Base-by-base conservation (phyloP, 2,888 invertebrate species). In the Xestia ashworthii region DNA sequence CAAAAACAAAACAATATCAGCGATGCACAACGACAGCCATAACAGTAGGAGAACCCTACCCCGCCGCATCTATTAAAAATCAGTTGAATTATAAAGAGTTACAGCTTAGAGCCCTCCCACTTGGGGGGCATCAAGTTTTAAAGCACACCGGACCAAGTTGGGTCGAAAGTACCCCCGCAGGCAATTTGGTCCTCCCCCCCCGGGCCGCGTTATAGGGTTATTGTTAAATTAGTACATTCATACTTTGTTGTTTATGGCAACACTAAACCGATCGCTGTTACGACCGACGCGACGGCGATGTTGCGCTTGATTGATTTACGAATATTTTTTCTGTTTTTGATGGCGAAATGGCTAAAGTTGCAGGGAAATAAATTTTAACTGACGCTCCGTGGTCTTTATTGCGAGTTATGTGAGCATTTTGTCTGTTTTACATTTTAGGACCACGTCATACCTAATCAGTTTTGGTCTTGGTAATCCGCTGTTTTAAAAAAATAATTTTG, bases 201-300 rank as follows among this genome's bases (percentile, higher is more conserved):
- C 80, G 74, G 62, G 74, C 74, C 80, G 88, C 84, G 88, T 90
- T 90, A 90, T 90, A 87, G 71, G 87, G 90, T 91, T 92, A 92
- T 92, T 92, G 92, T 92, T 90, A 92, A 93, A 93, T 94, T 93
- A 92, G 92, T 93, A 92, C 80, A 77, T 87, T 88, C 90, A 88
- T 93, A 93, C 93, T 92, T 93, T 93, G 94, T 94, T 92, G 93
- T 93, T 94, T 93, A 94, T 90, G 87, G 87, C 84, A 87, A 89
- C 85, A 86, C 87, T 88, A 88, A 89, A 88, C 80, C 79, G 90
- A 91, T 91, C 90, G 89, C 88, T 89, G 83, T 86, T 90, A 82
- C 79, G 84, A 87, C 86, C 84, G 90, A 89, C 91, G 48, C 84
- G 90, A 89, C 91, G 48, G 80, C 77, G 67, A 71, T 67, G 92